Conservation (phyloP, 2,888 invertebrate species). For the Lithophane leautieri region DNA sequence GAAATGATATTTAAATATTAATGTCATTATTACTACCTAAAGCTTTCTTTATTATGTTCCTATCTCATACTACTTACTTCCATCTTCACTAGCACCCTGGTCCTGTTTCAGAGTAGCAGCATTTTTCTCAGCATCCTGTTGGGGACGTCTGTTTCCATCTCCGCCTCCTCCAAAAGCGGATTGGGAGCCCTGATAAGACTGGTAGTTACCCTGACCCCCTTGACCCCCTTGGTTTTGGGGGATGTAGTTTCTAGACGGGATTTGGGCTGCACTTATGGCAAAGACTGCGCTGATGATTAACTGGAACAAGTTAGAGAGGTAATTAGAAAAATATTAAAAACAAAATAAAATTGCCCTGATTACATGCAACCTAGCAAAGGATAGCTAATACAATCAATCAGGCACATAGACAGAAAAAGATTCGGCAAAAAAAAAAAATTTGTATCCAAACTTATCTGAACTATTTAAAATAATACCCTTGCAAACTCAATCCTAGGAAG, state of each 20-base stretch:
- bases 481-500: not conserved
- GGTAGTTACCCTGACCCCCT: constrained; percentile 41
- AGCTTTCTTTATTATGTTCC: no score
- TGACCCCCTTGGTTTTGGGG: constrained; percentile 71
- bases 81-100: constrained; percentile 78
- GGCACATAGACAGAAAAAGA: not conserved
- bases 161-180: constrained; percentile 52
- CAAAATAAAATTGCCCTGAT: no score
- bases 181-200: constrained; percentile 36
- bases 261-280: constrained; percentile 75
- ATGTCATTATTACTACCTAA: no score
- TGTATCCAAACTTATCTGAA: not conserved
- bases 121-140: constrained; percentile 79
- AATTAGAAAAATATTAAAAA: not conserved
- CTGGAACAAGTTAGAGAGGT: constrained; percentile 66
- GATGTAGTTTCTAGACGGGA: constrained; percentile 78
- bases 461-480: not conserved
- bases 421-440: no score
- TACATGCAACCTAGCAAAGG: not conserved
- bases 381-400: not conserved
- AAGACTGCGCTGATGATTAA: constrained; percentile 72
- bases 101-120: constrained; percentile 80
- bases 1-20: no score
- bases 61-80: constrained; percentile 65
- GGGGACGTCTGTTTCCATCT: constrained; percentile 74